phyloP scores from a whole-genome alignment of 2,113 vertebrate species.

The Macquaria ambigua region DNA sequence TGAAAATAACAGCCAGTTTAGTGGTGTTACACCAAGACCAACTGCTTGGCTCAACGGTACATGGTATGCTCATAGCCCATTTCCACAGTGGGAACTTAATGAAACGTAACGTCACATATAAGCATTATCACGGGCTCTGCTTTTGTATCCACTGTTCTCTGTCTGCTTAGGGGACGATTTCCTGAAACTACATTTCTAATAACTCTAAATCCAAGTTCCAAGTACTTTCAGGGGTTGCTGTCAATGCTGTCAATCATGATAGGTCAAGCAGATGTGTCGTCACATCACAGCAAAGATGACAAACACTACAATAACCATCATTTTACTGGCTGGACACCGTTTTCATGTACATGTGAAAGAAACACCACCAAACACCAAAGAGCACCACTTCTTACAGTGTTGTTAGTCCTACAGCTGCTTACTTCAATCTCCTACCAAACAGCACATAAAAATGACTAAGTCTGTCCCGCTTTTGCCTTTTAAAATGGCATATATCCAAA shows the following conservation, averaged over 20 bases:
- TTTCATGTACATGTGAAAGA: neutral
- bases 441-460: neutral
- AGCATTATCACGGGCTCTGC: neutral
- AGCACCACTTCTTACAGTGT: neutral
- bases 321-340: neutral
- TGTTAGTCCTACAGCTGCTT: neutral
- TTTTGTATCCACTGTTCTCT: neutral
- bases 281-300: neutral
- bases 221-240: neutral
- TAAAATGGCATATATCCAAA: neutral
- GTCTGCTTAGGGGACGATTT: neutral
- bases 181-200: neutral
- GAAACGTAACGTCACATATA: neutral
- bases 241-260: neutral
- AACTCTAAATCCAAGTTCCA: neutral
- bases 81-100: neutral
- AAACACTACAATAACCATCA: neutral
- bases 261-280: neutral
- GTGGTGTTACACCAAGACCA: constrained; percentile 16
- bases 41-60: neutral
- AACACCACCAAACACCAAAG: no score
- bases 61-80: neutral
- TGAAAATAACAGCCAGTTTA: constrained; percentile 21
- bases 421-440: neutral
- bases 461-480: neutral